Evolutionary conservation across 2,113 vertebrate species (phyloP), one percentile per base, ranked within the genome.

Genomic region (Panthera tigris): DNA sequence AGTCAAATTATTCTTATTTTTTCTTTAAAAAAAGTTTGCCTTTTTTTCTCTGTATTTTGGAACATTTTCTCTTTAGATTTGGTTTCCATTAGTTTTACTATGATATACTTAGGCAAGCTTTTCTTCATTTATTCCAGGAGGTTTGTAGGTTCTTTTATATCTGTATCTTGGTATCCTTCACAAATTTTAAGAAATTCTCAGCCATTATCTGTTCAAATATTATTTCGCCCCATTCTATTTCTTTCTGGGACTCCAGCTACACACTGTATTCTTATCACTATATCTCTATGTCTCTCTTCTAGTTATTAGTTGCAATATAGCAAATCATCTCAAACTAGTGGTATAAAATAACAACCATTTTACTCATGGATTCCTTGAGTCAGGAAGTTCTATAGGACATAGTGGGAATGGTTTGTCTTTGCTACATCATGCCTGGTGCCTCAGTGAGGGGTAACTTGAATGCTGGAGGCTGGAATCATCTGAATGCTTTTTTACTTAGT

Each of bases 1-100:
- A 74, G 66, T 89, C 50, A 68, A 83, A 48, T 93, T 89, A 50
- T 69, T 48, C 18, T 85, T n/a, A 87, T 65, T 69, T 92, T 95
- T 66, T 19, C 25, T 71, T 79, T 81, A 41, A 48, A 86, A n/a
- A 52, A 27, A 52, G 27, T 13, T 29, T 29, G 57, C 21, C 57
- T 61, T 61, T 65, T 76, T 86, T 36, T 84, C 39, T 69, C 29
- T 74, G 23, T 16, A 16, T 82, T 92, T 63, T 74, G 33, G 23
- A 63, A 66, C 12, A 76, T 65, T 89, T 81, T 94, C n/a, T 81
- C 48, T 95, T 91, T 63, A 80, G 65, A 14, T 65, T 80, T 71
- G n/a, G 27, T 73, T 92, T 88, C 41, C 7, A 66, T 45, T 74
- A 19, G 57, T 68, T 85, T 85, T 36, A 36, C 8, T 61, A 29